Conservation (phyloP, 37 sponge, comb jelly and placozoan species). For the Oopsacas minuta region DNA sequence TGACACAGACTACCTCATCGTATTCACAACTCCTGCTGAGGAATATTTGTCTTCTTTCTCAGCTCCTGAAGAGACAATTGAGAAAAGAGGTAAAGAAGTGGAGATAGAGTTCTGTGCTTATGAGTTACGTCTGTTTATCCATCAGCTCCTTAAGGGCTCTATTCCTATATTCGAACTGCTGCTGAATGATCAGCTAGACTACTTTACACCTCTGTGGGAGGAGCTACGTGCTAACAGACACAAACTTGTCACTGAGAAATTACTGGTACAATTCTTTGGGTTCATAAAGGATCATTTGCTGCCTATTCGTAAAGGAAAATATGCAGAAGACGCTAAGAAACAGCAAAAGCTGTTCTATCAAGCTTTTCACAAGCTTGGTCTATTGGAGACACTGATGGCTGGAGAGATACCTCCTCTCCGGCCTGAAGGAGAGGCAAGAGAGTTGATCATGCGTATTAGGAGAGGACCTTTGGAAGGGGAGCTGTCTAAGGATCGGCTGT, state of each 20-base stretch:
- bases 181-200: conserved; percentile 10
- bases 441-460: conserved; percentile 42
- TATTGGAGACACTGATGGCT: conserved; percentile 31
- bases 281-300: not conserved
- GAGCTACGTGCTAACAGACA: conserved; percentile 7
- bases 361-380: conserved; percentile 37
- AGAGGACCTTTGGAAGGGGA: conserved; percentile 47
- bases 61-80: conserved; percentile 28
- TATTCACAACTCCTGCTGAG: conserved; percentile 35
- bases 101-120: conserved; percentile 42
- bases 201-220: not conserved
- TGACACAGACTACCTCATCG: conserved; percentile 53
- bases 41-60: not conserved
- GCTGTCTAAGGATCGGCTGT: conserved; percentile 1
- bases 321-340: not conserved
- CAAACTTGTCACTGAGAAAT: conserved; percentile 1
- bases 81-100: conserved; percentile 38
- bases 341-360: not conserved
- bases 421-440: conserved; percentile 24
- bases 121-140: conserved; percentile 45
- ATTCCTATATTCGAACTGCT: conserved; percentile 48
- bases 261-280: not conserved
- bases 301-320: not conserved
- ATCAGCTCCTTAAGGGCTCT: conserved; percentile 60
- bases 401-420: conserved; percentile 28